Base-by-base conservation (phyloP, 2,113 vertebrate species). In the Hemichromis elongatus region DNA sequence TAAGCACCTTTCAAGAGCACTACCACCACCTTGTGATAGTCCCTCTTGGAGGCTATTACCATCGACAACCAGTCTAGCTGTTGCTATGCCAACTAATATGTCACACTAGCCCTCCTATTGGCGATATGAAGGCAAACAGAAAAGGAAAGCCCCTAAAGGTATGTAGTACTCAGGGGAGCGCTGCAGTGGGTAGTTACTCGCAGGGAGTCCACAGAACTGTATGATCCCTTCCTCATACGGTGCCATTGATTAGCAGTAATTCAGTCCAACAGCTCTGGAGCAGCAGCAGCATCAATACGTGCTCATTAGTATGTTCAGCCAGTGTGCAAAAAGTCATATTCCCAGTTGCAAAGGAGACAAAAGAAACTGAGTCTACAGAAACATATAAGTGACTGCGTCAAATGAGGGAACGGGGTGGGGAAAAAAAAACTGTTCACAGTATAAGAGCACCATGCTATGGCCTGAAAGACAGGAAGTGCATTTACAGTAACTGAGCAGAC, bases 401-500 rank as follows among this genome's bases (percentile, higher is more conserved):
- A 33, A 75, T 30, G 18, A 73, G 6, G 68, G 16, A 30, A 30
- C 3, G 18, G 18, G 45, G 45, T 33, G 30, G 59, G n/a, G 2
- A 0, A 0, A 3, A 68, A n/a, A 70, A 50, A 28, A 37, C 68
- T 7, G 83, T 35, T 33, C 30, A 75, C 9, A 54, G 47, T 6
- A 40, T 33, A 24, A 21, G 84, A 79, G 75, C 19, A n/a, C 77
- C 33, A 33, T 10, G 13, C 37, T 28, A 18, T 3, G n/a, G 47
- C 40, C 52, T 7, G 54, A 82, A 82, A 89, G 80, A 68, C 81
- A 30, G 54, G 26, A 35, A 10, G 63, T 33, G 19, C 50, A 68
- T 86, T 84, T 83, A 68, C 63, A 53, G 61, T 75, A 82, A 87
- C 80, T 56, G 59, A 90, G 66, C n/a, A 35, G 30, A 54, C 52